phyloP scores from a whole-genome alignment of 1,140 invertebrate species.

The Diprion similis region DNA sequence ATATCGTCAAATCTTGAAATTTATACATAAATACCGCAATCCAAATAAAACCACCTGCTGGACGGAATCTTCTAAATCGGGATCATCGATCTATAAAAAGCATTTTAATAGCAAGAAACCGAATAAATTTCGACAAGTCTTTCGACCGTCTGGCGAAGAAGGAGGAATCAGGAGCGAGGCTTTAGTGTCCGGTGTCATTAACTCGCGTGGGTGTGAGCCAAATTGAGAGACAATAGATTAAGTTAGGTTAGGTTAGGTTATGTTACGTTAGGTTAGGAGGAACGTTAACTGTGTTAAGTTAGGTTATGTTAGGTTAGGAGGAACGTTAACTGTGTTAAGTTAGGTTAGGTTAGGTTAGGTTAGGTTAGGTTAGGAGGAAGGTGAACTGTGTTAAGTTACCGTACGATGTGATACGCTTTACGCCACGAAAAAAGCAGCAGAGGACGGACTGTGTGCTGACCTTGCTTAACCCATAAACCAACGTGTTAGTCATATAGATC shows the following conservation, averaged over 20 bases:
- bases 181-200: neutral
- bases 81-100: too few relatives aligned
- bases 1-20: too few relatives aligned
- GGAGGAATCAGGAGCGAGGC: neutral
- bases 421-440: neutral
- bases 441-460: neutral
- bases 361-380: neutral
- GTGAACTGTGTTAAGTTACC: neutral
- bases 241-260: neutral
- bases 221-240: neutral
- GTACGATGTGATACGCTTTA: neutral
- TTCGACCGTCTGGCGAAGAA: too few relatives aligned
- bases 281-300: neutral
- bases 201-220: conserved; percentile 4
- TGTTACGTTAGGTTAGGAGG: too few relatives aligned
- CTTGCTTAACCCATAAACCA: neutral
- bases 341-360: too few relatives aligned
- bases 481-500: too few relatives aligned
- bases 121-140: too few relatives aligned
- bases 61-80: too few relatives aligned
- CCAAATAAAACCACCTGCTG: too few relatives aligned
- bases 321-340: neutral
- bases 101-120: too few relatives aligned
- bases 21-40: too few relatives aligned
- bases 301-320: too few relatives aligned